Evolutionary conservation across 2,113 vertebrate genomes (phyloP), one percentile per base, ranked within the genome.

Genomic region (Mellivora capensis): DNA sequence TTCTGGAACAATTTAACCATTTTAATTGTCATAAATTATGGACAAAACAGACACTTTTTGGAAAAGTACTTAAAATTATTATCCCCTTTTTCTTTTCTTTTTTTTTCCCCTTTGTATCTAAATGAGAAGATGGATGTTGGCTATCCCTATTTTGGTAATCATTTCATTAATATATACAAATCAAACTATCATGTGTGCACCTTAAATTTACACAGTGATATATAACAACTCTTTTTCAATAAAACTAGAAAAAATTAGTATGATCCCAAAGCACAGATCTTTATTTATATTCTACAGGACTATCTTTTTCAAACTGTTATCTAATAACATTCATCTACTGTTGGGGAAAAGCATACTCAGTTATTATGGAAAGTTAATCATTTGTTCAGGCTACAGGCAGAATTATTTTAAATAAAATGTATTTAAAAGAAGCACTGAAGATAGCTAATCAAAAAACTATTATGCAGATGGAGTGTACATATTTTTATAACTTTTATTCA

Each of bases 401-500:
- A 20, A 49, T 62, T 59, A 3, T 0, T 76, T 89, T 96, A 49
- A 42, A 69, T 20, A 83, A 96, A 57, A 64, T 93, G 42, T 84
- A 57, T 64, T 97, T 54, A 88, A 93, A 93, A 93, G 25, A 61
- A 85, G 80, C 52, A 87, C 18, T 13, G 79, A 94, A 86, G 0
- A 0, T 54, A 80, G 57, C 9, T 82, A 0, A 93, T 93, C 57
- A 61, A 95, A 89, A 96, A 96, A 49, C 69, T 85, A 61, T 29
- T 0, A 0, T 77, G 2, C 44, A 98, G 90, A 67, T 54, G 89
- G 0, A 2, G n/a, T 71, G 20, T 49, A 14, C 39, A 81, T 54
- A 64, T 25, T 90, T 94, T 71, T 91, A 86, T 3, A 37, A 72
- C 62, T 96, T 97, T 52, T 87, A 57, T 37, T 59, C 47, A 90